Evolutionary conservation across 2,113 vertebrate species (phyloP).

Genomic region (Syngnathus typhle): DNA sequence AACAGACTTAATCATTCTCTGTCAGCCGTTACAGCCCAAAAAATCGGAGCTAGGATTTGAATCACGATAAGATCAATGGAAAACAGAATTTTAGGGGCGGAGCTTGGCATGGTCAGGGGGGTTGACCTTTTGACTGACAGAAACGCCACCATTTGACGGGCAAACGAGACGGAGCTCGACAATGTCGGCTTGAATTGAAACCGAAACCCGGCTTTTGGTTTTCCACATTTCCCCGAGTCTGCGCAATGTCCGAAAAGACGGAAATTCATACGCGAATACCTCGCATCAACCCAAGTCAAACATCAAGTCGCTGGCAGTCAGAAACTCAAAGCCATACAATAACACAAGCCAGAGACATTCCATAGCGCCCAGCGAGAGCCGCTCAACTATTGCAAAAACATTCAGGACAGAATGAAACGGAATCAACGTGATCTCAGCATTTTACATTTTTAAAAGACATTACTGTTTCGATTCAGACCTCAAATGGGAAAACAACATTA

Average conservation of each 20-base stretch:
- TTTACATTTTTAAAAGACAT: conserved; percentile 42
- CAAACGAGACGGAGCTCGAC: conserved; percentile 29
- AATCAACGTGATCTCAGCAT: conserved; percentile 17
- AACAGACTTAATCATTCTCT: conserved; percentile 54
- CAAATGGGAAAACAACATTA: conserved; percentile 41
- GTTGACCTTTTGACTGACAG: conserved; percentile 54
- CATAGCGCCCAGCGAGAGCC: conserved; percentile 50
- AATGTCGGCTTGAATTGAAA: conserved; percentile 29
- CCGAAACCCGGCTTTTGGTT: conserved; percentile 30
- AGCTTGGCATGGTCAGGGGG: conserved; percentile 39
- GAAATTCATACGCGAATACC: conserved; percentile 37
- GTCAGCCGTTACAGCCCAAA: conserved; percentile 52
- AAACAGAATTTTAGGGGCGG: conserved; percentile 47
- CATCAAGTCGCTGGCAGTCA: conserved; percentile 43
- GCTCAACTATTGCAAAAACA: conserved; percentile 56
- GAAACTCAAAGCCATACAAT: conserved; percentile 59
- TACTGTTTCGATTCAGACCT: conserved; percentile 29
- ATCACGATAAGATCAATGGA: conserved; percentile 64
- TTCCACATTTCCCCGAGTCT: conserved; percentile 41
- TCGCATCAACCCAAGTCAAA: conserved; percentile 58
- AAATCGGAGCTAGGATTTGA: conserved; percentile 53
- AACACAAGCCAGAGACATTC: conserved; percentile 56
- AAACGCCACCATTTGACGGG: conserved; percentile 32
- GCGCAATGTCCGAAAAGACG: conserved; percentile 33
- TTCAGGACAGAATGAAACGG: conserved; percentile 28